Percentiles rank a stretch among this genome's conserved stretches.
Evolutionary conservation across 23 tunicate genomes (phyloP).

Genomic region (Styela clava): DNA sequence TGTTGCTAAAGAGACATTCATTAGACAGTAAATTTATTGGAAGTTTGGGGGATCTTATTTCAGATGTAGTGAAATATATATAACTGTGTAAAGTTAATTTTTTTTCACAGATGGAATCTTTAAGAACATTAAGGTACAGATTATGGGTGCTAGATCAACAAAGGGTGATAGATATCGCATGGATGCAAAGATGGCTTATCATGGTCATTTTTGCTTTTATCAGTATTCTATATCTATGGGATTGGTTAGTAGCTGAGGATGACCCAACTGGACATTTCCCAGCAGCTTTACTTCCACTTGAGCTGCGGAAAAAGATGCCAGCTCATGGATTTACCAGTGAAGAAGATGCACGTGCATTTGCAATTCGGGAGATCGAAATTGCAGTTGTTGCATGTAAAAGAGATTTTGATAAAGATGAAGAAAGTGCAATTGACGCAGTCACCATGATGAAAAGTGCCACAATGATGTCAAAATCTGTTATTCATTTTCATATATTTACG

Average conservation of each 20-base stretch:
- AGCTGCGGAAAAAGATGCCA: slow-evolving; percentile 1
- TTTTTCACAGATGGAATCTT: slow-evolving; percentile 12
- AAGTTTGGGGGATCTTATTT: too few relatives aligned
- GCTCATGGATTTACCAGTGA: slow-evolving; percentile 19
- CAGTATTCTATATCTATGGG: slow-evolving; percentile 35
- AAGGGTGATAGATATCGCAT: slow-evolving; percentile 30
- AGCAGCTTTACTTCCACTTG: slow-evolving; percentile 19
- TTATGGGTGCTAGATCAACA: slow-evolving; percentile 44
- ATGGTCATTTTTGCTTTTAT: slow-evolving; percentile 32
- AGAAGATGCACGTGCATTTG: slow-evolving; percentile 40
- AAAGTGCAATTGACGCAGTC: slow-evolving; percentile 24
- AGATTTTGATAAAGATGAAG: background rate
- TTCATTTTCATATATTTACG: slow-evolving; percentile 73
- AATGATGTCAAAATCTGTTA: slow-evolving; percentile 41
- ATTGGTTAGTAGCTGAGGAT: slow-evolving; percentile 22
- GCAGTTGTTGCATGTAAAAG: slow-evolving; percentile 40
- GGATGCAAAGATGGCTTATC: slow-evolving; percentile 44
- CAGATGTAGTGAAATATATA: too few relatives aligned
- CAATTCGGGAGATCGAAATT: slow-evolving; percentile 47
- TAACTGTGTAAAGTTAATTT: too few relatives aligned
- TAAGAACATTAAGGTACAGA: slow-evolving; percentile 8
- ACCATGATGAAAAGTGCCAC: slow-evolving; percentile 63
- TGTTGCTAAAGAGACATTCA: too few relatives aligned
- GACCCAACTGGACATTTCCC: slow-evolving; percentile 30
- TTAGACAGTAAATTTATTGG: too few relatives aligned